phyloP scores from a whole-genome alignment of 2,113 vertebrate species.

The Polypterus senegalus region DNA sequence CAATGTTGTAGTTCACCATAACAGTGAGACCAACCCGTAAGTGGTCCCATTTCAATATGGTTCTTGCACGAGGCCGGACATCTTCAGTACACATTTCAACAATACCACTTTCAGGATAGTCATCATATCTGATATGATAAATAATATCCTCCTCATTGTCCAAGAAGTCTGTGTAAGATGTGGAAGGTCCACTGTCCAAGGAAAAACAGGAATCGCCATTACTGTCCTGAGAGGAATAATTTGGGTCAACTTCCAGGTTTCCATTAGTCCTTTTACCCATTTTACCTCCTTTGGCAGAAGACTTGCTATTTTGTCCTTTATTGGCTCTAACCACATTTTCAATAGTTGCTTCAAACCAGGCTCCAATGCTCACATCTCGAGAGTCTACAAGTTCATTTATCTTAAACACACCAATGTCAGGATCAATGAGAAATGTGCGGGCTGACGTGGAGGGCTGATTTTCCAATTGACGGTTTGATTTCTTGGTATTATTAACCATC shows the following conservation, averaged over 20 bases:
- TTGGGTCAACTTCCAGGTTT: constrained; percentile 50
- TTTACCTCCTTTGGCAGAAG: constrained; percentile 67
- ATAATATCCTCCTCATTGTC: constrained; percentile 63
- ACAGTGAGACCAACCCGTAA: constrained; percentile 70
- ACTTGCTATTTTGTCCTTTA: constrained; percentile 70
- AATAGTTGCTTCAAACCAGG: constrained; percentile 93
- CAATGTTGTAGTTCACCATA: constrained; percentile 94
- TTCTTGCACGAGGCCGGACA: constrained; percentile 79
- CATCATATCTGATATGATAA: constrained; percentile 97
- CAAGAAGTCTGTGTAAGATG: constrained; percentile 73
- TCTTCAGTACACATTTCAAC: constrained; percentile 67
- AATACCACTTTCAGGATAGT: constrained; percentile 89
- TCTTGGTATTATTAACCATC: constrained; percentile 59
- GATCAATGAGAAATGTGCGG: constrained; percentile 63
- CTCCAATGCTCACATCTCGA: constrained; percentile 80
- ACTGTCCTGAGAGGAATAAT: constrained; percentile 51
- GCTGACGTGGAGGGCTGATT: constrained; percentile 73
- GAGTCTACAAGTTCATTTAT: constrained; percentile 97
- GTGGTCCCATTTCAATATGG: constrained; percentile 71
- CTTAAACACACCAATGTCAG: constrained; percentile 86
- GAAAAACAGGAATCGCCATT: constrained; percentile 63
- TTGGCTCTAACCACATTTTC: constrained; percentile 68
- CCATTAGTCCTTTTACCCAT: constrained; percentile 84
- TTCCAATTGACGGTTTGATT: constrained; percentile 45
- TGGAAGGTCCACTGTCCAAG: constrained; percentile 73